Percentiles rank a stretch among this genome's conserved stretches.
Evolutionary conservation across 2,797 vertebrate genomes (phyloP).

Genomic region (Nothura maculosa): DNA sequence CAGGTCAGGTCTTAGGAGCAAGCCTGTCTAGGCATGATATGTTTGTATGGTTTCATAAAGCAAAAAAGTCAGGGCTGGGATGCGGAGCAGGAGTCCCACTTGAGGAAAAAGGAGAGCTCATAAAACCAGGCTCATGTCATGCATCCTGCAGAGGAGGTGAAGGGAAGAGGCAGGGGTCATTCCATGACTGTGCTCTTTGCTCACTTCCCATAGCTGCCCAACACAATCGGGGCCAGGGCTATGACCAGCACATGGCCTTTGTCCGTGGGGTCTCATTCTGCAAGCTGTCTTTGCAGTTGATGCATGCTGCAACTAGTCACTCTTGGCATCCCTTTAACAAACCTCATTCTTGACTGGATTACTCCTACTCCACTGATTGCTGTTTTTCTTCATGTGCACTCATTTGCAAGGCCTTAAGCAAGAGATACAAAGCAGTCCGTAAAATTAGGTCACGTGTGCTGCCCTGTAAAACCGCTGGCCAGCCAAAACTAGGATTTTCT

Average conservation of each 20-base stretch:
- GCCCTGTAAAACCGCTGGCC: not conserved
- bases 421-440: constrained; percentile 32
- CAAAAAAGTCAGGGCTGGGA: not conserved
- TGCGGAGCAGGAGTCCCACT: not conserved
- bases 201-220: not conserved
- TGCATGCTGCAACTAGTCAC: not conserved
- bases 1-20: not conserved
- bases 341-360: not conserved
- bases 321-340: not conserved
- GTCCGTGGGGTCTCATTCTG: fast-evolving
- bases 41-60: not conserved
- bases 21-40: not conserved
- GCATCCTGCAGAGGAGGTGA: not conserved
- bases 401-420: constrained; percentile 41
- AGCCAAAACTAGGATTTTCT: constrained; percentile 8
- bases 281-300: not conserved
- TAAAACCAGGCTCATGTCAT: not conserved
- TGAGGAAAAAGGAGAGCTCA: not conserved
- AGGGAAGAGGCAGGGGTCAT: not conserved
- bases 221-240: not conserved
- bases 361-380: constrained; percentile 42
- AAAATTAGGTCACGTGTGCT: constrained; percentile 33
- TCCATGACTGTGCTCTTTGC: not conserved
- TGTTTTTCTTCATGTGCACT: constrained; percentile 55
- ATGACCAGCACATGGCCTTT: fast-evolving